Percentiles rank a stretch among this genome's conserved stretches.
Evolutionary conservation across 2,888 invertebrate species (phyloP).

Genomic region (Scrobipalpa atriplicella): DNA sequence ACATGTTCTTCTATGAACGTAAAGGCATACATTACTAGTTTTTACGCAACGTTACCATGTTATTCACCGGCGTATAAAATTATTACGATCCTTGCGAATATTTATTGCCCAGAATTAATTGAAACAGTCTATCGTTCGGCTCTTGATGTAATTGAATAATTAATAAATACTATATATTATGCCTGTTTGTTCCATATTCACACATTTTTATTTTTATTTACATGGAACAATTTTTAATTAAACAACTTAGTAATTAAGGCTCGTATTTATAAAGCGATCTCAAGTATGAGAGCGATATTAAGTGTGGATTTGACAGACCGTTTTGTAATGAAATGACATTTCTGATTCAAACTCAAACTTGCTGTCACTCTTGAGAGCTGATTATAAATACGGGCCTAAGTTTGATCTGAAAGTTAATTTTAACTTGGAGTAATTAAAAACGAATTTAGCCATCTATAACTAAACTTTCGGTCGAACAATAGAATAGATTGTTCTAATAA

Average conservation of each 20-base stretch:
- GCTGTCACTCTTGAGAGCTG: too few relatives aligned
- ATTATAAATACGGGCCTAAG: too few relatives aligned
- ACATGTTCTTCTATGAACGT: constrained; percentile 35
- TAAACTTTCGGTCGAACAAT: neutral
- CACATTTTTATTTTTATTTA: constrained; percentile 40
- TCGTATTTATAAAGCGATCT: too few relatives aligned
- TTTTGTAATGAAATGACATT: too few relatives aligned
- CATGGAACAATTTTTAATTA: constrained; percentile 22
- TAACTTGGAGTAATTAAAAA: neutral
- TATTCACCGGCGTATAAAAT: constrained; percentile 54
- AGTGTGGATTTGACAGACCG: too few relatives aligned
- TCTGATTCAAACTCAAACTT: too few relatives aligned
- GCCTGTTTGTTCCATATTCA: constrained; percentile 33
- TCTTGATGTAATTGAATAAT: constrained; percentile 47
- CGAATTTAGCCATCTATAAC: neutral
- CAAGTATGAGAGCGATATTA: too few relatives aligned
- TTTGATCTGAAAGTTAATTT: constrained; percentile 9
- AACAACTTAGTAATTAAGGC: constrained; percentile 28
- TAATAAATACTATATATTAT: constrained; percentile 45
- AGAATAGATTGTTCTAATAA: too few relatives aligned
- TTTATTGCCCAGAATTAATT: constrained; percentile 61
- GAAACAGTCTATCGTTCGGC: constrained; percentile 48
- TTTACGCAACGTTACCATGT: constrained; percentile 46
- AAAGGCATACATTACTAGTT: constrained; percentile 46
- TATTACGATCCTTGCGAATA: constrained; percentile 53